A percentile compares a stretch with the other conserved stretches of the same genome.
phyloP scores from a whole-genome alignment of 2,113 vertebrate genomes.

The Trochalopteron elliotii region DNA sequence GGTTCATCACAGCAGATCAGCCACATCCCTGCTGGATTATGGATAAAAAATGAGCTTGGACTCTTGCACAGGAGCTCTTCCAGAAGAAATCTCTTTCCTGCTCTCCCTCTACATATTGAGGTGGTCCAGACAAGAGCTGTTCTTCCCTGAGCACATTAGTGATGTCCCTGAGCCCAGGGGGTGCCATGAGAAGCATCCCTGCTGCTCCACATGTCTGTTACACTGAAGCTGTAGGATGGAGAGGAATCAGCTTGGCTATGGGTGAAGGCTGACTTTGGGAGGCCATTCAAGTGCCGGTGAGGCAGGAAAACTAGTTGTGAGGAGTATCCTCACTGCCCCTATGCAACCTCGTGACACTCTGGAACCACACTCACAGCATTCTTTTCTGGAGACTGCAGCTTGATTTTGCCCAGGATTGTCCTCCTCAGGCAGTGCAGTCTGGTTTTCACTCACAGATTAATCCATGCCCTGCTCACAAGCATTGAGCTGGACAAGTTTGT shows the following conservation, averaged over 20 bases:
- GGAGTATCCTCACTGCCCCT: neutral
- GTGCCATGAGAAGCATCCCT: neutral
- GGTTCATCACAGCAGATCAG: neutral
- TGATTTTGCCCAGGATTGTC: neutral
- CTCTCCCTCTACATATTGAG: neutral
- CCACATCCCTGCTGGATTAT: neutral
- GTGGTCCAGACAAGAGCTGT: neutral
- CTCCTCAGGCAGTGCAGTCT: neutral
- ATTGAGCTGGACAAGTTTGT: neutral
- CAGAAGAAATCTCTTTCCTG: neutral
- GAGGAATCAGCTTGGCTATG: neutral
- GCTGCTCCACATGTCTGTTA: accelerated
- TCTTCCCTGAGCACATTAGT: neutral
- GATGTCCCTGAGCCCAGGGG: neutral
- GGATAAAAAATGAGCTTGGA: neutral
- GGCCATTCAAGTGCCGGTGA: neutral
- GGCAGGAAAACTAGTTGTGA: neutral
- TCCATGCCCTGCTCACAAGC: neutral
- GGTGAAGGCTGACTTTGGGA: neutral
- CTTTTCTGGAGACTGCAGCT: neutral
- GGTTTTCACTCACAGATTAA: neutral
- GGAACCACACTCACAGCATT: neutral
- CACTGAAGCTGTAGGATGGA: neutral
- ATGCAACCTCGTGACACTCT: neutral
- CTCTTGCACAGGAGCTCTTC: neutral